Base-by-base conservation (phyloP, 2,797 vertebrate genomes). In the Bradypodion pumilum region DNA sequence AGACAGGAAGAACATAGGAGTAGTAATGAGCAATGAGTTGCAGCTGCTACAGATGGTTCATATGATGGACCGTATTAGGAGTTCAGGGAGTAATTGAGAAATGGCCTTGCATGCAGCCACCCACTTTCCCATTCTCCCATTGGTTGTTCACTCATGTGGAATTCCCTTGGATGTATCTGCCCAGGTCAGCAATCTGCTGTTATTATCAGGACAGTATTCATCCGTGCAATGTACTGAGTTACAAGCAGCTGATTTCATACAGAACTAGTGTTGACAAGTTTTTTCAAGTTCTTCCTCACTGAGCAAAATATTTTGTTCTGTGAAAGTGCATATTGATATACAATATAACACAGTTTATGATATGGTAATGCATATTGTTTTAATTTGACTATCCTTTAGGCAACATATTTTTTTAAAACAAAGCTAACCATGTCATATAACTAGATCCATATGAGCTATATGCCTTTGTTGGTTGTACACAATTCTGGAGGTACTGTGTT, bases 31-130 rank as follows among this genome's bases (percentile, higher is more conserved):
- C 16, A 81, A 72, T 72, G 68, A 52, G 25, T 59, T 81, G 56
- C 27, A 59, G 27, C 44, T 60, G 52, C 56, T 72, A 44, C 68
- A 81, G 52, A 72, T 60, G 68, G 52, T 75, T 75, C 73, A 19
- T 52, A 56, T 81, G 79, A 81, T 12, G 37, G 29, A 59, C 19
- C 37, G 70, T 19, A 72, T 81, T 81, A 81, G 40, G 66, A 23
- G 19, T 10, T 70, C 37, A 81, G 15, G 42, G 69, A 81, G 19
- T 60, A 72, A 81, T 60, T 59, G 27, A 42, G 52, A 81, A 72
- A 60, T 46, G 35, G 7, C 3, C 1, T 72, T 59, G 35, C 66
- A 52, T 32, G n/a, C 19, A 15, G n/a, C 73, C 32, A 29, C 1
- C 15, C 12, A 46, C 40, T 46, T 72, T 49, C n/a, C 73, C 49